Base-by-base conservation (phyloP, 1,140 invertebrate genomes). In the Meloidogyne floridensis region DNA sequence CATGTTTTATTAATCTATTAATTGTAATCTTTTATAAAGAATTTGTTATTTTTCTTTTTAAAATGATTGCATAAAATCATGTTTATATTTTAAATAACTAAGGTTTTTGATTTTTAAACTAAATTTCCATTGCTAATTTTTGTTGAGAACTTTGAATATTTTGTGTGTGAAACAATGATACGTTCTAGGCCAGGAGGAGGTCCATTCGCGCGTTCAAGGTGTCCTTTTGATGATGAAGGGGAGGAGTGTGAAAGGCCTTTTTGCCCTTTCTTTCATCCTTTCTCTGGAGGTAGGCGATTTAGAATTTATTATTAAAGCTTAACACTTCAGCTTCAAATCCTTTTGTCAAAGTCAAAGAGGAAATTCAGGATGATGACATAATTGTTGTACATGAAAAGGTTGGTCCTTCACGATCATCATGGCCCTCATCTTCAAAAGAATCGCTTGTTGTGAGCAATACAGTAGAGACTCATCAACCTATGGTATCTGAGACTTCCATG, bases 251-350 rank as follows among this genome's bases (percentile, higher is more conserved):
- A 43, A 5, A 56, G 75, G 43, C 75, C 75, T 4, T 77, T 65
- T 18, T 77, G 75, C 2, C 75, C 75, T 0, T 77, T 77, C 56
- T 56, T 69, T 42, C 75, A 77, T 47, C 75, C 32, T n/a, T 15
- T 69, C 13, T 13, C 20, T 47, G 53, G 69, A 3, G 20, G 42
- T 75, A 65, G 10, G n/a, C 7, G 15, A n/a, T 65, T 18, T 65
- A n/a, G 5, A 65, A 65, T 65, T 65, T 0, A 65, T n/a, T 65
- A n/a, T n/a, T 59, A 59, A 59, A 5, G 13, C 59, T 18, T 18
- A n/a, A 59, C 5, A n/a, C n/a, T 65, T n/a, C 7, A 65, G 59
- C 59, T 65, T 65, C 59, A 65, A 65, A 65, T 5, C 15, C 7
- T 5, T 18, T 65, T 15, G 10, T 65, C 10, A n/a, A 65, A n/a